Conservation (phyloP, 2,888 invertebrate genomes). For the Caenorhabditis virilis region DNA sequence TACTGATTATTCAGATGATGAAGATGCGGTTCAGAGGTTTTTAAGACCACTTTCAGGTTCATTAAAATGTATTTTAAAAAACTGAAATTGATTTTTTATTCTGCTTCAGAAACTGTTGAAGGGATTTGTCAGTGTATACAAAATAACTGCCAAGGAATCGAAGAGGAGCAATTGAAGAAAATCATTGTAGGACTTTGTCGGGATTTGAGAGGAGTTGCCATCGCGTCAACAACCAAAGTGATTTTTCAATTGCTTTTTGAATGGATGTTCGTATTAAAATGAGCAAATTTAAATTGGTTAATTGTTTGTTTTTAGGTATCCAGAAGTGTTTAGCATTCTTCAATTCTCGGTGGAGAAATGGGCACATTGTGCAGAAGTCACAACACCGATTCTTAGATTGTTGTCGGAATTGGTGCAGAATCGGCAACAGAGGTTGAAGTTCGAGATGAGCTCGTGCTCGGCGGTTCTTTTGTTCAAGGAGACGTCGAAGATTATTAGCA, state of each 20-base stretch:
- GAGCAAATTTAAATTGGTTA: not conserved
- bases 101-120: constrained; percentile 54
- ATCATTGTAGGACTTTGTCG: constrained; percentile 90
- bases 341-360: constrained; percentile 76
- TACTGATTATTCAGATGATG: constrained; percentile 90
- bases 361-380: constrained; percentile 76
- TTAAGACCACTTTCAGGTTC: constrained; percentile 84
- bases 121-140: constrained; percentile 46
- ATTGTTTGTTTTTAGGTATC: constrained; percentile 76
- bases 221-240: constrained; percentile 92
- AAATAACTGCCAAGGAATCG: constrained; percentile 38
- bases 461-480: constrained; percentile 94
- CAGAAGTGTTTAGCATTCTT: constrained; percentile 88
- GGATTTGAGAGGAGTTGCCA: constrained; percentile 89
- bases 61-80: too few species aligned
- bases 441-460: constrained; percentile 96
- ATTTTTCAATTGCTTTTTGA: constrained; percentile 98
- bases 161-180: constrained; percentile 74
- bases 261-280: constrained; percentile 82
- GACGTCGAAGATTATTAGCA: constrained; percentile 92
- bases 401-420: constrained; percentile 95
- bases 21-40: constrained; percentile 91
- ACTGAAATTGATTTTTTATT: too few species aligned
- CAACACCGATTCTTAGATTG: constrained; percentile 91
- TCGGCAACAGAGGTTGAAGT: constrained; percentile 90